Evolutionary conservation across 2,888 invertebrate species (phyloP).

Genomic region (Himalopsyche tibetana): DNA sequence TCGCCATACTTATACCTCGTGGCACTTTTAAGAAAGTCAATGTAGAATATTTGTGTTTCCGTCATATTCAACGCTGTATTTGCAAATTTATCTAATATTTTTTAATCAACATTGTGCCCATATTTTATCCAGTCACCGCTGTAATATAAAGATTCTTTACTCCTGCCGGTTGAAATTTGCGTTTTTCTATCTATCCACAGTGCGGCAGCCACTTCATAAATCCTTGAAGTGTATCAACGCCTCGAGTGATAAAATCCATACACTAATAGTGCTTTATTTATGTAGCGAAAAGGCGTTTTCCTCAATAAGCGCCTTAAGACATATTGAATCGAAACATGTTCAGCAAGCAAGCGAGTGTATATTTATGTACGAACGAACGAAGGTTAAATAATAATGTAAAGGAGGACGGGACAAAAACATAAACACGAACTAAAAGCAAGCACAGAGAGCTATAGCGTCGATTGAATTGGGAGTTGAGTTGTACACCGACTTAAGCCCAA

Average conservation of each 20-base stretch:
- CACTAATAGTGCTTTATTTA: not conserved
- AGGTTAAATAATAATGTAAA: conserved; percentile 24
- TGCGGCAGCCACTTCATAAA: no score
- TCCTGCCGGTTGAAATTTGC: no score
- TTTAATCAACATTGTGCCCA: no score
- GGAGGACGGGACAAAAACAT: not conserved
- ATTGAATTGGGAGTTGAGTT: conserved; percentile 39
- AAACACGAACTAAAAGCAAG: conserved; percentile 38
- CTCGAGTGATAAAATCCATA: not conserved
- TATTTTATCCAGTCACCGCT: no score
- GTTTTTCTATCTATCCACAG: no score
- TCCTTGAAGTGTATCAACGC: no score
- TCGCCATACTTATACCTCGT: no score
- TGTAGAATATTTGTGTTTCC: no score
- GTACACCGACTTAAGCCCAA: not conserved
- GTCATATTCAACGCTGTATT: no score
- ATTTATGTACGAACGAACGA: not conserved
- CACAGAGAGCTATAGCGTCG: not conserved
- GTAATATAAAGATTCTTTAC: no score
- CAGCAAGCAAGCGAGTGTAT: not conserved
- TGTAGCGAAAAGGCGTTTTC: not conserved
- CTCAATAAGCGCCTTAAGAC: not conserved
- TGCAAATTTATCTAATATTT: no score
- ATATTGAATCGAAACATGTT: not conserved
- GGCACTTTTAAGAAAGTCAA: no score